These are phyloP conservation scores for Sitodiplosis mosellana DNA, from an alignment of 1,140 invertebrate genomes.

Conservation along the genomic window DNA sequence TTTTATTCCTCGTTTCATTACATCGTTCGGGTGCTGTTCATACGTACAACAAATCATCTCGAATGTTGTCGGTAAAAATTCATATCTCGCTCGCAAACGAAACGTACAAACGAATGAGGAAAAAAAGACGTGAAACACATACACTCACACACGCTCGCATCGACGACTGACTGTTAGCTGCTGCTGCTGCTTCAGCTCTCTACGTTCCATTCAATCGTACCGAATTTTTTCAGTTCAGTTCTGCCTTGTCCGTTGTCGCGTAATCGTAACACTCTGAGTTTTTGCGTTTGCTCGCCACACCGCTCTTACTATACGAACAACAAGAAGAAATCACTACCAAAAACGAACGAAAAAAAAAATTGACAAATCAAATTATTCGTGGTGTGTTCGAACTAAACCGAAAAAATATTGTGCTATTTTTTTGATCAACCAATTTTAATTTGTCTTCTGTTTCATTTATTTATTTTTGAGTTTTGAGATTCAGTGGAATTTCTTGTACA, in stretches of 20 bases:
- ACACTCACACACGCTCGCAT: background rate
- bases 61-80: background rate
- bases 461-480: background rate
- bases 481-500: background rate
- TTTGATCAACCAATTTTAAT: too few species aligned
- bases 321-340: background rate
- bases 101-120: background rate
- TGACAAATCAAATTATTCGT: background rate
- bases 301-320: too few species aligned
- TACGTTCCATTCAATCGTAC: too few species aligned
- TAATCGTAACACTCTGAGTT: background rate
- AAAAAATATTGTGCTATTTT: too few species aligned
- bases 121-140: background rate
- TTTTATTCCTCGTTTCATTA: too few species aligned
- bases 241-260: slow-evolving; percentile 1
- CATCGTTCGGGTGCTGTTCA: too few species aligned
- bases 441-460: too few species aligned
- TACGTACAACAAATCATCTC: too few species aligned
- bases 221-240: slow-evolving; percentile 1
- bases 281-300: too few species aligned
- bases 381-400: too few species aligned
- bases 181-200: too few species aligned
- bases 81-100: background rate
- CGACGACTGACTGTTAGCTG: too few species aligned
- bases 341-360: background rate